These are phyloP conservation scores for Dolichotis patagonum DNA, from an alignment of 2,113 vertebrate genomes.

Conservation along the genomic window DNA sequence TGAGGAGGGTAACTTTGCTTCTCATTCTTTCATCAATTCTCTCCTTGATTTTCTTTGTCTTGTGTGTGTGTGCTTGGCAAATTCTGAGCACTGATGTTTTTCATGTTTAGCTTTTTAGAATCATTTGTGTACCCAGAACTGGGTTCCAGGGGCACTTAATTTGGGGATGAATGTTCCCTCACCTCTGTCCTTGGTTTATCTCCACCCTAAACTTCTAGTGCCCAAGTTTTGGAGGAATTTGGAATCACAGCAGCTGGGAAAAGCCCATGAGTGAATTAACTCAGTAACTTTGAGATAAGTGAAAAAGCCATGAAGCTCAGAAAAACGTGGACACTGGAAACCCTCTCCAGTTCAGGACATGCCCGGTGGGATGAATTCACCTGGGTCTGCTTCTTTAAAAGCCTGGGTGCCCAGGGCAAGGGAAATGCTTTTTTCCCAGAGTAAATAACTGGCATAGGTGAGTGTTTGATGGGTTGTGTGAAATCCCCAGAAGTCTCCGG, in stretches of 20 bases:
- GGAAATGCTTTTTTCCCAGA: constrained; percentile 58
- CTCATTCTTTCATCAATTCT: not conserved
- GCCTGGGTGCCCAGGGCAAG: not conserved
- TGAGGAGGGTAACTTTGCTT: not conserved
- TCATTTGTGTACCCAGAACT: not conserved
- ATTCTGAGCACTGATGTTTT: not conserved
- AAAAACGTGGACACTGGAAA: not conserved
- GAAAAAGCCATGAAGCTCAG: not conserved
- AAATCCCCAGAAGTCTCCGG: constrained; percentile 75
- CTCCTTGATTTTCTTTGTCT: not conserved
- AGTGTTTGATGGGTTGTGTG: constrained; percentile 71
- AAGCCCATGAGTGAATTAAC: not conserved
- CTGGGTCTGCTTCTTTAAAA: constrained; percentile 7
- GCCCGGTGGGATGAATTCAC: not conserved
- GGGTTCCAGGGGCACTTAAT: not conserved
- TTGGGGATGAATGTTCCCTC: not conserved
- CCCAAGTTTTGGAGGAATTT: not conserved
- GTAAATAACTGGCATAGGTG: constrained; percentile 61
- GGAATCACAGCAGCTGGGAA: not conserved
- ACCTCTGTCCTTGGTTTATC: not conserved
- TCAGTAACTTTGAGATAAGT: not conserved
- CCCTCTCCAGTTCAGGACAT: not conserved
- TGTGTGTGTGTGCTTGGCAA: not conserved
- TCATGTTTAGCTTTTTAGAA: not conserved
- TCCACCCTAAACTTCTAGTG: not conserved